phyloP scores from a whole-genome alignment of 1,140 invertebrate genomes.

The Drosophila subpulchrella region DNA sequence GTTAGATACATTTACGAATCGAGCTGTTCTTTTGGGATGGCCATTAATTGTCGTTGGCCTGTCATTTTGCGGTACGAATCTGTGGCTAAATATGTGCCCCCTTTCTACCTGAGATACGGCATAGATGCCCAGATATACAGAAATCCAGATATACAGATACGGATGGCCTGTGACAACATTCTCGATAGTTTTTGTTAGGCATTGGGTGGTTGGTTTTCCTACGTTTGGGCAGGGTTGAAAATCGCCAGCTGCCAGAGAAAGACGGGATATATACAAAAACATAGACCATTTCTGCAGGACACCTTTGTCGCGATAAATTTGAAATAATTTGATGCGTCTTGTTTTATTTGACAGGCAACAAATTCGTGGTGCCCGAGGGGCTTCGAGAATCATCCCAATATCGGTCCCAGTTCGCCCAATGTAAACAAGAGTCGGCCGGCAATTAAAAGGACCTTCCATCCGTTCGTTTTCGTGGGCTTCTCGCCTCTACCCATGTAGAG shows the following conservation, averaged over 20 bases:
- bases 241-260: slow-evolving; percentile 42
- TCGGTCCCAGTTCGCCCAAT: slow-evolving; percentile 11
- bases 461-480: too few relatives aligned
- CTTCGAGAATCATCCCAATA: slow-evolving; percentile 18
- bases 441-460: slow-evolving; percentile 64
- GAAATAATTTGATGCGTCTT: slow-evolving; percentile 82
- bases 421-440: slow-evolving; percentile 68
- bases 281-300: slow-evolving; percentile 12
- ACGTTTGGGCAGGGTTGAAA: neutral
- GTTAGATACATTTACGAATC: slow-evolving; percentile 45
- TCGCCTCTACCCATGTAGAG: slow-evolving; percentile 34
- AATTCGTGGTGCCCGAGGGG: slow-evolving; percentile 67
- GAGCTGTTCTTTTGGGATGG: slow-evolving; percentile 14
- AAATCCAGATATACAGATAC: neutral
- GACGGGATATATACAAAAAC: neutral
- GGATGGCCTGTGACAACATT: slow-evolving; percentile 34
- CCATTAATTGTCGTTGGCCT: slow-evolving; percentile 70
- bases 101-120: slow-evolving; percentile 12
- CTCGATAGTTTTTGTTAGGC: slow-evolving; percentile 40
- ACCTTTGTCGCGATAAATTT: slow-evolving; percentile 72
- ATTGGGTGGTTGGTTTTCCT: slow-evolving; percentile 13
- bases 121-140: neutral
- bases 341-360: slow-evolving; percentile 81
- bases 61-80: slow-evolving; percentile 78
- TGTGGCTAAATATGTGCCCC: slow-evolving; percentile 60